Base-by-base conservation (phyloP, 1,140 invertebrate genomes). In the Lepidurus arcticus region DNA sequence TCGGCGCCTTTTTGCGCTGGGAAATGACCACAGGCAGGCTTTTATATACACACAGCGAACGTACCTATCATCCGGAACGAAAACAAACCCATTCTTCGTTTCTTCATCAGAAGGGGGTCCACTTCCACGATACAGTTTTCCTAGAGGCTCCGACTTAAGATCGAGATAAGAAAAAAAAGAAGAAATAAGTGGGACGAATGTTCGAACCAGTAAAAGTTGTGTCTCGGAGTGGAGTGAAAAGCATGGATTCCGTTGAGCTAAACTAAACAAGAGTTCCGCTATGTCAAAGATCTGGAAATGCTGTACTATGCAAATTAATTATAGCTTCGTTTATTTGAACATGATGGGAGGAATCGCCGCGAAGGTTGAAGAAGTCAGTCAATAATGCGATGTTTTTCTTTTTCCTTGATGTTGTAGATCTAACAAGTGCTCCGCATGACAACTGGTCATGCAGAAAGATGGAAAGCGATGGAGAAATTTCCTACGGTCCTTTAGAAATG, bases 401-500 rank as follows among this genome's bases (percentile, higher is more conserved):
- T 65, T 65, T 3, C 26, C 26, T 26, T 26, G 26, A 26, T 65
- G 6, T 65, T 13, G 21, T 21, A 65, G 53, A 65, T 7, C 21
- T 21, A 65, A 65, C 53, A 21, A 65, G n/a, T 65, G 53, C 0
- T 65, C 53, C 53, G 53, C 53, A 65, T 65, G 53, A 65, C 53
- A 65, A 65, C 21, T 65, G 53, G 16, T 65, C 53, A 65, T 65
- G 53, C 53, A 65, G 53, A 65, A 65, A 65, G 53, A 65, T 65
- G 53, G 53, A 65, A 65, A 65, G 53, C 53, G 53, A 5, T 16
- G 53, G 53, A 65, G 53, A 65, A 65, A 65, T 65, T 65, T 13
- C 53, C 21, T 21, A 65, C 53, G 21, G 53, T 65, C 53, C 53
- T 65, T 16, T 65, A 21, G 53, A 65, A 65, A n/a, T 65, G 53